phyloP scores from a whole-genome alignment of 2,888 invertebrate species.

The Melinaea marsaeus region DNA sequence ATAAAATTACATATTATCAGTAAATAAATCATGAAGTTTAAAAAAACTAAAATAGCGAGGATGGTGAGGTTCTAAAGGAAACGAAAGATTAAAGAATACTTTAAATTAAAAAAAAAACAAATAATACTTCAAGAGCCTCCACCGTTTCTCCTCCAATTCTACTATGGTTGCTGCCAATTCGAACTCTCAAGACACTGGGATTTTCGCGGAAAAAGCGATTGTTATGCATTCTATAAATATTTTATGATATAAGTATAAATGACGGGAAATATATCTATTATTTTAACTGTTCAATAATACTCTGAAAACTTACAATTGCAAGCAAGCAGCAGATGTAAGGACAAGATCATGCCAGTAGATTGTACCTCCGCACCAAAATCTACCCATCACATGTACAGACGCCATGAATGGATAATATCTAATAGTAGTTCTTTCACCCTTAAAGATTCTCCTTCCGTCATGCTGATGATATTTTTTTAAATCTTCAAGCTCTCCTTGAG shows the following conservation, averaged over 20 bases:
- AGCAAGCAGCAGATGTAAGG: slow-evolving; percentile 63
- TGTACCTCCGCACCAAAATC: slow-evolving; percentile 68
- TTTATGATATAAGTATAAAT: not conserved
- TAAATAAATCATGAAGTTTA: too few species aligned
- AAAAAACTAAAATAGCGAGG: too few species aligned
- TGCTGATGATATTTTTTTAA: slow-evolving; percentile 49
- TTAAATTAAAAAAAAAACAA: not conserved
- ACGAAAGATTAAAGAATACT: not conserved
- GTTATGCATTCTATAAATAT: slow-evolving; percentile 58
- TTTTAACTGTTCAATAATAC: not conserved
- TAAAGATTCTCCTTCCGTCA: slow-evolving; percentile 55
- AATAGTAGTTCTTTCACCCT: slow-evolving; percentile 58
- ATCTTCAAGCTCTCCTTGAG: slow-evolving; percentile 56
- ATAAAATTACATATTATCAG: too few species aligned
- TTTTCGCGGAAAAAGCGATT: slow-evolving; percentile 70
- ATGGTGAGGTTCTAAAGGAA: not conserved
- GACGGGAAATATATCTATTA: not conserved
- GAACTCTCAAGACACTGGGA: slow-evolving; percentile 53
- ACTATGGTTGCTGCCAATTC: slow-evolving; percentile 69
- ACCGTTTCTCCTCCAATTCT: slow-evolving; percentile 60
- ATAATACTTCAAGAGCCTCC: slow-evolving; percentile 57
- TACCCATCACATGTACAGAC: slow-evolving; percentile 62
- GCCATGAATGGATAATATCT: slow-evolving; percentile 65
- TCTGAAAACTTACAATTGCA: slow-evolving; percentile 40
- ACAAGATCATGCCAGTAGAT: slow-evolving; percentile 58